Evolutionary conservation across 2,113 vertebrate genomes (phyloP).

Genomic region (Catagonus wagneri): DNA sequence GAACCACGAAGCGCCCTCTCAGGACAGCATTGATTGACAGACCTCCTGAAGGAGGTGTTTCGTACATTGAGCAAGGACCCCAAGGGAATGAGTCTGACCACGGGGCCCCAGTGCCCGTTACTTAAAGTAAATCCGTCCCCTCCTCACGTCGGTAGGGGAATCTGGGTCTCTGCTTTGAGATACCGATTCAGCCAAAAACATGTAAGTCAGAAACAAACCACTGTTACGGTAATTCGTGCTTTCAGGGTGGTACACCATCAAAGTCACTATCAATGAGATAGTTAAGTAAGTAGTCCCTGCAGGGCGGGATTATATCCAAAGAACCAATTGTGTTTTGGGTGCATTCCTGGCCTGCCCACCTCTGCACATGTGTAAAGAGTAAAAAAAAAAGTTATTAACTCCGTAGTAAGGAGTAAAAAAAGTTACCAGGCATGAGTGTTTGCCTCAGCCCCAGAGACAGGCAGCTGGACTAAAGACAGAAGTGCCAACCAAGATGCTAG

Average conservation of each 20-base stretch:
- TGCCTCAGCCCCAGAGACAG: background rate
- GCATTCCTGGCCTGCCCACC: background rate
- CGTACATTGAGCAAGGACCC: background rate
- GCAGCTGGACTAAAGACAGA: background rate
- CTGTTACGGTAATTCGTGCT: background rate
- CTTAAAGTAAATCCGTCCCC: background rate
- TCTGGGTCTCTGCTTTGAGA: background rate
- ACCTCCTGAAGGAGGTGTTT: accelerated
- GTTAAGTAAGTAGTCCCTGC: no score
- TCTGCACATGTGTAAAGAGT: background rate
- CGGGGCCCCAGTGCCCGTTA: background rate
- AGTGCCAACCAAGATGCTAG: accelerated
- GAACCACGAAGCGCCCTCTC: no score
- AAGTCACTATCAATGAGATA: background rate
- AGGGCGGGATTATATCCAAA: background rate
- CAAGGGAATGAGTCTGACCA: background rate
- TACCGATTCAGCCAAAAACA: background rate
- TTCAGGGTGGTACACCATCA: background rate
- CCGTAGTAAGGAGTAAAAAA: no score
- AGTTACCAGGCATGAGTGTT: background rate
- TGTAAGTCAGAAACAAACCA: background rate
- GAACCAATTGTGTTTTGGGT: background rate
- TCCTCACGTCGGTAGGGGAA: no score
- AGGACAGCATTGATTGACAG: no score
- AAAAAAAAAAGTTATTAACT: no score